A percentile compares a stretch with the other conserved stretches of the same genome.
Evolutionary conservation across 2,888 invertebrate species (phyloP).

Genomic region (Stenchaetothrips biformis): DNA sequence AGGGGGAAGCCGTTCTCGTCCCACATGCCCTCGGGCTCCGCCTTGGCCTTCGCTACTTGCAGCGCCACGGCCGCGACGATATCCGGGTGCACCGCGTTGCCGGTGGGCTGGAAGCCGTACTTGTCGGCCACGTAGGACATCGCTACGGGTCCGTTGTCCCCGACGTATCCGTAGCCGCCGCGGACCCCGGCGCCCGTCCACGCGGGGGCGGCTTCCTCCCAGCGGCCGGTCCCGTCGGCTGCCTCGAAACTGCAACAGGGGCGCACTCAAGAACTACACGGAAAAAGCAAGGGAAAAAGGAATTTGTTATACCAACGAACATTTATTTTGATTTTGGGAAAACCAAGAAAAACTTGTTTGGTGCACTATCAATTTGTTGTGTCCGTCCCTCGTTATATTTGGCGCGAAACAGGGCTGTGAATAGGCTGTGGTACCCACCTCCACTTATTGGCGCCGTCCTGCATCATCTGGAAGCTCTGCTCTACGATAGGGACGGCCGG

Average conservation of each 20-base stretch:
- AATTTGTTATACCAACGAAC: no score
- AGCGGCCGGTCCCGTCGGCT: neutral
- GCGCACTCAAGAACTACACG: no score
- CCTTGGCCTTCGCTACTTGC: slow-evolving; percentile 17
- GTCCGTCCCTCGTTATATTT: no score
- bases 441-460: neutral
- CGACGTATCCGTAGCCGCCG: slow-evolving; percentile 8
- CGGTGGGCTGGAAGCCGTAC: slow-evolving; percentile 19
- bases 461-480: slow-evolving; percentile 16
- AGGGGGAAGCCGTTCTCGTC: neutral
- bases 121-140: slow-evolving; percentile 12
- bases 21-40: slow-evolving; percentile 19
- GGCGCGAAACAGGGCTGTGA: no score
- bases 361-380: no score
- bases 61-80: slow-evolving; percentile 1
- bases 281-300: no score
- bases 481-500: neutral
- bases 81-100: slow-evolving; percentile 1
- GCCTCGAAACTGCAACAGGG: neutral
- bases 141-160: neutral
- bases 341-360: no score
- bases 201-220: slow-evolving; percentile 3
- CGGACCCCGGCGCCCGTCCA: slow-evolving; percentile 6
- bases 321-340: no score
- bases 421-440: neutral